A percentile compares a stretch with the other conserved stretches of the same genome.
Conservation (phyloP, 2,888 invertebrate genomes). For the Neoitamus cyanurus region DNA sequence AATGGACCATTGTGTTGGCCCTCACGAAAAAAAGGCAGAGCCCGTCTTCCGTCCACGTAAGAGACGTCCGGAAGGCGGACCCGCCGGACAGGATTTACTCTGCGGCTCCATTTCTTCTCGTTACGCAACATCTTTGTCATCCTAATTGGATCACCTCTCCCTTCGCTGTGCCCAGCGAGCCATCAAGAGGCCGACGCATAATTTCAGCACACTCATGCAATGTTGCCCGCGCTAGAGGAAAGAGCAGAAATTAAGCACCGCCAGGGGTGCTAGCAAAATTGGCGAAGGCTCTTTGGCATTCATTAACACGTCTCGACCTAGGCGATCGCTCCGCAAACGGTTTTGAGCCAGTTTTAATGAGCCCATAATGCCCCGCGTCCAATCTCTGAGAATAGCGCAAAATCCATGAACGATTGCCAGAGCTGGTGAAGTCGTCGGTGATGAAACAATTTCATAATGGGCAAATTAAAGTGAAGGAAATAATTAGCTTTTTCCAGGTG, state of each 20-base stretch:
- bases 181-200: background rate
- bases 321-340: background rate
- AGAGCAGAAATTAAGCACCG: background rate
- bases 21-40: background rate
- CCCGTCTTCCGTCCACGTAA: conserved; percentile 20
- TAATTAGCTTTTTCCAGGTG: conserved; percentile 23
- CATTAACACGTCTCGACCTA: conserved; percentile 18
- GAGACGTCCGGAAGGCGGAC: conserved; percentile 38
- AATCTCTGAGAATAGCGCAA: conserved; percentile 2
- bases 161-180: background rate
- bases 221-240: background rate
- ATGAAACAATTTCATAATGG: conserved; percentile 29
- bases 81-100: conserved; percentile 12
- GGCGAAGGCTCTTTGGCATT: conserved; percentile 6
- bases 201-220: background rate
- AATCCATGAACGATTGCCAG: conserved; percentile 9
- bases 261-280: background rate
- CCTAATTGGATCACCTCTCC: conserved; percentile 34
- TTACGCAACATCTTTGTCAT: conserved; percentile 31
- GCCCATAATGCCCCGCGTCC: background rate
- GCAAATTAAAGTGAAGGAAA: conserved; percentile 34
- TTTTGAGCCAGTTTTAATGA: conserved; percentile 37
- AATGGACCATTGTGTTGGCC: conserved; percentile 30
- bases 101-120: background rate
- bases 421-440: background rate